Evolutionary conservation across 1,140 invertebrate genomes (phyloP).

Genomic region (Diplogasteroides magnus): DNA sequence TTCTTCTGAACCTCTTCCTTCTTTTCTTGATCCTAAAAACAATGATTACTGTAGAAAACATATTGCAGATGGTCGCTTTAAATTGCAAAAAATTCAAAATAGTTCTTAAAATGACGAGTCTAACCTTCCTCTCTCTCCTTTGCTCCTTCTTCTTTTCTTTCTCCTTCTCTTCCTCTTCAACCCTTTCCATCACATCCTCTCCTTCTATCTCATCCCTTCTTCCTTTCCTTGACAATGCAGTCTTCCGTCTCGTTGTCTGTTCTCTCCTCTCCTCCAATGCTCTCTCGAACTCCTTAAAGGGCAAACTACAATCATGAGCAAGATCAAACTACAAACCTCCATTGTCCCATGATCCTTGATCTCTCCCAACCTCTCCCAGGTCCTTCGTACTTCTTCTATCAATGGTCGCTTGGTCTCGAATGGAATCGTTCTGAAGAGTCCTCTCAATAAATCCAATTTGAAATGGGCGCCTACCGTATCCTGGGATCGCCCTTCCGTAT

Average conservation of each 20-base stretch:
- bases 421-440: conserved; percentile 69
- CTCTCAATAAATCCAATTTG: conserved; percentile 8
- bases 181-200: neutral
- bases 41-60: too few relatives aligned
- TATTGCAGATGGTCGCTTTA: too few relatives aligned
- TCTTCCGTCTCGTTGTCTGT: neutral
- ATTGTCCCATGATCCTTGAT: conserved; percentile 67
- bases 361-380: conserved; percentile 68
- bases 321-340: conserved; percentile 1
- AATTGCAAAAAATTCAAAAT: too few relatives aligned
- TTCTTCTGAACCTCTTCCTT: too few relatives aligned
- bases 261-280: neutral
- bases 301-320: neutral
- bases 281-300: neutral
- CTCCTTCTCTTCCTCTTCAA: neutral
- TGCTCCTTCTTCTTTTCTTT: conserved; percentile 4
- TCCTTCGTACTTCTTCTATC: conserved; percentile 72
- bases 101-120: too few relatives aligned
- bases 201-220: neutral
- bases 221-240: neutral
- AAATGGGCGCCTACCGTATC: conserved; percentile 3
- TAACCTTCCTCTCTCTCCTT: too few relatives aligned
- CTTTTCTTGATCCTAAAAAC: too few relatives aligned
- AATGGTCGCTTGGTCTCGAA: conserved; percentile 76
- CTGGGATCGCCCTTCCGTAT: conserved; percentile 64